phyloP scores from a whole-genome alignment of 2,113 vertebrate species.

The Pollachius pollachius region DNA sequence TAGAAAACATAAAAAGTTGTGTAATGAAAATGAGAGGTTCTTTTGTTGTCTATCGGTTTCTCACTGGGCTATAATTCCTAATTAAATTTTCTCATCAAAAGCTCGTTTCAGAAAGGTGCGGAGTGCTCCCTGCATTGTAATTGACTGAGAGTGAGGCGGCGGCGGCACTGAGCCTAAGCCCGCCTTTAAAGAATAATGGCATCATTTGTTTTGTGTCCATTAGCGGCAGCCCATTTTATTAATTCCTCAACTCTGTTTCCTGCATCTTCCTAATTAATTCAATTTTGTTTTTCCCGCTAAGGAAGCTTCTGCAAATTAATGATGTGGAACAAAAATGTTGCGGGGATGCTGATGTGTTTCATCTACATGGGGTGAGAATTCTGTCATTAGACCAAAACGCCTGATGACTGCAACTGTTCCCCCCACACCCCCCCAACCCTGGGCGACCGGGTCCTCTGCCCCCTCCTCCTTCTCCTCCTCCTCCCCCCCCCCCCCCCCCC shows the following conservation, averaged over 20 bases:
- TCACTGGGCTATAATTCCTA: conserved; percentile 69
- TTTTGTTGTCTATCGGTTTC: conserved; percentile 17
- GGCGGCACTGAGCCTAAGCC: conserved; percentile 44
- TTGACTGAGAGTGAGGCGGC: conserved; percentile 68
- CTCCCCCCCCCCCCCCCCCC: no score
- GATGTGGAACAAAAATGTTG: conserved; percentile 76
- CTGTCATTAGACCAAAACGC: conserved; percentile 74
- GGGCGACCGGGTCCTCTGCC: conserved; percentile 58
- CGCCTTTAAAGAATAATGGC: conserved; percentile 70
- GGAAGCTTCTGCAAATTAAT: conserved; percentile 82
- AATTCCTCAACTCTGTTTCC: conserved; percentile 84
- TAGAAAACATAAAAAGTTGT: no score
- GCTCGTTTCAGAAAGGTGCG: conserved; percentile 72
- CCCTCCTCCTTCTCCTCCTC: no score
- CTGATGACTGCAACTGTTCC: conserved; percentile 71
- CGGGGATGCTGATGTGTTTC: conserved; percentile 77
- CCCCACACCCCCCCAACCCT: conserved; percentile 7
- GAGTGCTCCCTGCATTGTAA: conserved; percentile 65
- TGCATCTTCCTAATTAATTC: conserved; percentile 81
- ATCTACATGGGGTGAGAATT: conserved; percentile 73
- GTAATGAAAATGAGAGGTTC: no score
- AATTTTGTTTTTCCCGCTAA: conserved; percentile 76
- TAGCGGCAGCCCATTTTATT: conserved; percentile 81
- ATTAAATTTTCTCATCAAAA: conserved; percentile 75
- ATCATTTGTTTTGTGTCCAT: conserved; percentile 80